phyloP scores from a whole-genome alignment of 2,797 vertebrate genomes.

The Crocodylus rhombifer region DNA sequence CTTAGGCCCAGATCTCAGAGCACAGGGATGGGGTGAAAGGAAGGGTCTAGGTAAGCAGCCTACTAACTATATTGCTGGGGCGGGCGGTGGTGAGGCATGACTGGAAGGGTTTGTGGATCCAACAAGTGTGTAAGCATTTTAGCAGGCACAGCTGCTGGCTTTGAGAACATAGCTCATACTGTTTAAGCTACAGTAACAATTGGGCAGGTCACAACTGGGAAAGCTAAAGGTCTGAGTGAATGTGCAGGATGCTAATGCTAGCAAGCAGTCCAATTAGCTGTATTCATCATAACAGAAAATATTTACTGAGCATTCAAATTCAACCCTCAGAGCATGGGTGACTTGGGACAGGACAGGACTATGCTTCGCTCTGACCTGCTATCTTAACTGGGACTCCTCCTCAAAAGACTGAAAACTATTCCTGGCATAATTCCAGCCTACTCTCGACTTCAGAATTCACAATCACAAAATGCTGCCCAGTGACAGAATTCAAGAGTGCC shows the following conservation, averaged over 20 bases:
- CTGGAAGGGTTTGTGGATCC: not conserved
- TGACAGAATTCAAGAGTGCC: accelerated
- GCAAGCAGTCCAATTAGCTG: accelerated
- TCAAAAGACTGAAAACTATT: not conserved
- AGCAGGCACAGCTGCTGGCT: not conserved
- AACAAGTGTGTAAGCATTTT: not conserved
- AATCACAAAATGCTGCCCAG: accelerated
- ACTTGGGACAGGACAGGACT: accelerated
- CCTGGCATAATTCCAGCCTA: not conserved
- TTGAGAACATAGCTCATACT: not conserved
- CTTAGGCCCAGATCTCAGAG: not conserved
- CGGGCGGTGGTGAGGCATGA: accelerated
- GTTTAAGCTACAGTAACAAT: not conserved
- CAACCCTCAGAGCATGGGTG: accelerated
- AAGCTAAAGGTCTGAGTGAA: accelerated
- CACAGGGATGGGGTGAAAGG: accelerated
- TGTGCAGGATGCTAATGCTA: accelerated
- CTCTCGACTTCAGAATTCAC: no score
- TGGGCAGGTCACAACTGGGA: not conserved
- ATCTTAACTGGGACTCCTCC: accelerated
- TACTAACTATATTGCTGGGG: not conserved
- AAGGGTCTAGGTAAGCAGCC: not conserved
- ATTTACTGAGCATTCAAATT: accelerated
- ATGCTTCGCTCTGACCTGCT: accelerated
- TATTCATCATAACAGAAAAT: not conserved